These are phyloP conservation scores for Hirtodrosophila duncani DNA, from an alignment of 2,888 invertebrate species.

Conservation along the genomic window DNA sequence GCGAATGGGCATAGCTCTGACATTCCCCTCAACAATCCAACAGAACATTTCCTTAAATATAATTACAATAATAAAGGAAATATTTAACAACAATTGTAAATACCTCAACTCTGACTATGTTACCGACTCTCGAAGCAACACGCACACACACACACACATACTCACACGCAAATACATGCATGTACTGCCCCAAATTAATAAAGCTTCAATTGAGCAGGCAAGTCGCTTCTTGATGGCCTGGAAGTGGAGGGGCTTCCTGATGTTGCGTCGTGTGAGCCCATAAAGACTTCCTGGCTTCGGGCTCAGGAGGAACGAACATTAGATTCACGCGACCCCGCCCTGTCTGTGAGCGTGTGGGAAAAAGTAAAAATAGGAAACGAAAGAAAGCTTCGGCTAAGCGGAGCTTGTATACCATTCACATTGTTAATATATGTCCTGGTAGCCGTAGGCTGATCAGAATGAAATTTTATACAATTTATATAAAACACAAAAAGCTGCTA, in stretches of 20 bases:
- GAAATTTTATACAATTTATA: no score
- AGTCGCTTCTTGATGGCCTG: constrained; percentile 31
- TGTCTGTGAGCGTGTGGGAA: constrained; percentile 11
- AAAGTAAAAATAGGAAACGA: no score
- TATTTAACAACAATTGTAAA: constrained; percentile 74
- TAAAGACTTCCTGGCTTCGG: constrained; percentile 64
- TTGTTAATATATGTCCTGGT: no score
- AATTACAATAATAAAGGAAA: constrained; percentile 74
- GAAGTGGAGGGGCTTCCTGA: constrained; percentile 69
- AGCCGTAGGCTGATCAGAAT: no score
- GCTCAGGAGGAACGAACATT: no score
- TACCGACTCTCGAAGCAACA: no score
- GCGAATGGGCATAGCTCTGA: not conserved
- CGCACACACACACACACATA: no score
- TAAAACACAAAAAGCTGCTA: no score
- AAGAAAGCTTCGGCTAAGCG: no score
- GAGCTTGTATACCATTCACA: no score
- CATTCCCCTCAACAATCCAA: constrained; percentile 2
- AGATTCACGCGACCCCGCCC: no score
- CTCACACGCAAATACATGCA: no score
- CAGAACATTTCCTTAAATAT: constrained; percentile 58
- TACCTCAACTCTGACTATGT: constrained; percentile 52
- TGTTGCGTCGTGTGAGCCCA: constrained; percentile 67
- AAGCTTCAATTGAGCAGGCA: constrained; percentile 69
- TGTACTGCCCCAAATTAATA: constrained; percentile 69